Percentiles rank a stretch among this genome's conserved stretches.
These are phyloP conservation scores for Holcopasites calliopsidis DNA, from an alignment of 1,140 invertebrate genomes.

Conservation along the genomic window DNA sequence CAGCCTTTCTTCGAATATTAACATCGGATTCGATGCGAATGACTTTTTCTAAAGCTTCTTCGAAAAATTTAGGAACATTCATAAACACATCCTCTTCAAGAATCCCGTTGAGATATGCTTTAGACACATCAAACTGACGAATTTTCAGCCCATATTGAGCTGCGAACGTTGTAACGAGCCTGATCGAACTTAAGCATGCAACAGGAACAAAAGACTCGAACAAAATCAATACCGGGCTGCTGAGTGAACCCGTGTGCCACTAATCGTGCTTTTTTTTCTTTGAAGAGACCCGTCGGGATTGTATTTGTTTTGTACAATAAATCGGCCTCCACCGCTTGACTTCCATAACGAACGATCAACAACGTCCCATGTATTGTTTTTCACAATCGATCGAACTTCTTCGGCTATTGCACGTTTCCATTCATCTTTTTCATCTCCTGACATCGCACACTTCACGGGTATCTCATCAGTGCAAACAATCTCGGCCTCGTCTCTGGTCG, in stretches of 20 bases:
- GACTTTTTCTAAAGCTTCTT: not conserved
- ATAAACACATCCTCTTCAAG: constrained; percentile 16
- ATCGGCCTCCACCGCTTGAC: not conserved
- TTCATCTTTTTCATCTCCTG: not conserved
- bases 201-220: too few species aligned
- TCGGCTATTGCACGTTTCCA: too few species aligned
- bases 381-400: too few species aligned
- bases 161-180: not conserved
- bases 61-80: not conserved
- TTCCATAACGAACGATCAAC: not conserved
- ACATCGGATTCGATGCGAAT: not conserved
- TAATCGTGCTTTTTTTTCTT: not conserved
- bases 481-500: not conserved
- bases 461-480: not conserved
- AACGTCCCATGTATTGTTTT: not conserved
- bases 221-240: not conserved
- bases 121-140: constrained; percentile 20
- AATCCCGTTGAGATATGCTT: constrained; percentile 2
- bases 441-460: not conserved
- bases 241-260: constrained; percentile 17
- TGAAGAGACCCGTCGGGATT: not conserved
- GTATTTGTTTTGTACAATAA: not conserved
- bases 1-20: not conserved
- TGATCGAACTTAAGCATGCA: not conserved
- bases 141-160: not conserved